Percentiles rank a stretch among this genome's conserved stretches.
phyloP scores from a whole-genome alignment of 2,888 invertebrate species.

The Eurois occulta region DNA sequence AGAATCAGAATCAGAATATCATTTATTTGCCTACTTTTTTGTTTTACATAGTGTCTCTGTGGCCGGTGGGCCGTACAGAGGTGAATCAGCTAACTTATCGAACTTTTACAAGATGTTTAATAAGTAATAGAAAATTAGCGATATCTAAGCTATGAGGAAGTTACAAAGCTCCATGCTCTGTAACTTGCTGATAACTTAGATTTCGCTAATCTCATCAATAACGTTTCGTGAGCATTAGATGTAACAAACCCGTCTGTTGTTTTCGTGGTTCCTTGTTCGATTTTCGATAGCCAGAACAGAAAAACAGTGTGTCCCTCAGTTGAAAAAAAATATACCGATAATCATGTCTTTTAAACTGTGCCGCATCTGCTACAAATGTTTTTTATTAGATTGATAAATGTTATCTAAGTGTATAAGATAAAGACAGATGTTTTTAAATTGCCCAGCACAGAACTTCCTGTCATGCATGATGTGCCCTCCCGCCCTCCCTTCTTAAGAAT shows the following conservation, averaged over 20 bases:
- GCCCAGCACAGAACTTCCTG: background rate
- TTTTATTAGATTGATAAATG: background rate
- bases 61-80: no score
- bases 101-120: no score
- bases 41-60: no score
- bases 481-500: background rate
- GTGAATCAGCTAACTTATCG: no score
- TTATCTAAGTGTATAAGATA: background rate
- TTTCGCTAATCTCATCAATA: no score
- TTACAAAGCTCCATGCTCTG: no score
- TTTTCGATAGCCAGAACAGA: background rate
- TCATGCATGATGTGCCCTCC: background rate
- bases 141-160: no score
- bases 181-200: no score
- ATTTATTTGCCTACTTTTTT: no score
- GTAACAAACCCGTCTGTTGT: background rate
- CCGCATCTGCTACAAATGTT: background rate
- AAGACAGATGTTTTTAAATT: background rate
- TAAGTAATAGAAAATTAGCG: no score
- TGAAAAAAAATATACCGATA: background rate
- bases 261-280: background rate
- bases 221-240: background rate
- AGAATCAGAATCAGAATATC: no score
- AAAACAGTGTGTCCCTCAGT: no score
- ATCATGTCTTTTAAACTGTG: background rate